These are phyloP conservation scores for Polypedilum pembai DNA, from an alignment of 1,140 invertebrate species.

Conservation along the genomic window DNA sequence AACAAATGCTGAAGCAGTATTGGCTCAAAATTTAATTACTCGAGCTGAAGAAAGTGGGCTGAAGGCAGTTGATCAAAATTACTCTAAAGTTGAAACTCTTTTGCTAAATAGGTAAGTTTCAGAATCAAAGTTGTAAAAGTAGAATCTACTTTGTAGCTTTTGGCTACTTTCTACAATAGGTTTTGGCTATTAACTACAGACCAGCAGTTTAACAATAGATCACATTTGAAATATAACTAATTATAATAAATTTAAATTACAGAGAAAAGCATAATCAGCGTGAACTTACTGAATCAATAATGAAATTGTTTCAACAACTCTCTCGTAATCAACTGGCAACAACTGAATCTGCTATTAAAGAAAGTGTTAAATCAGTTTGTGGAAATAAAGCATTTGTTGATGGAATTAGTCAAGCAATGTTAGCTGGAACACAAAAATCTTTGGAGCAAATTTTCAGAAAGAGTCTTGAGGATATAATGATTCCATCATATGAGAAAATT, in stretches of 20 bases:
- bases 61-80: background rate
- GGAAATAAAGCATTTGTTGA: constrained; percentile 54
- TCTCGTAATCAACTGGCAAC: background rate
- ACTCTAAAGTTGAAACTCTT: background rate
- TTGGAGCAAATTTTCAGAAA: constrained; percentile 56
- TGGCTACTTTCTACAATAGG: no score
- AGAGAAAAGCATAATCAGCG: background rate
- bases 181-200: background rate
- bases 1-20: constrained; percentile 37
- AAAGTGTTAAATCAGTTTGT: constrained; percentile 67
- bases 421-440: constrained; percentile 37
- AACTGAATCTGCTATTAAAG: background rate
- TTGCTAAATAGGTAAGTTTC: background rate
- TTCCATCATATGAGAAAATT: constrained; percentile 78
- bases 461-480: constrained; percentile 60
- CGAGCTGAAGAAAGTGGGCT: background rate
- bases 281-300: background rate
- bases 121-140: no score
- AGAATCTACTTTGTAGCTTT: no score
- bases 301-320: background rate
- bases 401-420: constrained; percentile 47
- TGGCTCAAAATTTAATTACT: background rate
- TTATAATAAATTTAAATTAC: background rate
- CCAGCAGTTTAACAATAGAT: background rate
- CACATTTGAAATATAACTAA: no score